Conservation (phyloP, 2,797 vertebrate species). For the Gallinago stenura region DNA sequence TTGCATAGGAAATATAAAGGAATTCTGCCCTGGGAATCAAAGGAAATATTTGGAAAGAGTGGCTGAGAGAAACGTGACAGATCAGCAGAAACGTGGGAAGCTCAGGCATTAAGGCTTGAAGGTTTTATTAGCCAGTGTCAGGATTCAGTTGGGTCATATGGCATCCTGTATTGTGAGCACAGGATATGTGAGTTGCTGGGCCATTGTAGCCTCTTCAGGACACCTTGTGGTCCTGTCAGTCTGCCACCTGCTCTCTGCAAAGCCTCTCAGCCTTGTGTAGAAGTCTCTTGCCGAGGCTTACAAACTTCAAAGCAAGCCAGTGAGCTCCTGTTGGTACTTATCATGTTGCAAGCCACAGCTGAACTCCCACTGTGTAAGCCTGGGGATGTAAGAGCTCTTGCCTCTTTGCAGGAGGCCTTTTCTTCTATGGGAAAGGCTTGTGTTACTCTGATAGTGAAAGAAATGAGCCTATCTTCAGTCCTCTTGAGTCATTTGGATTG, state of each 20-base stretch:
- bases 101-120: neutral
- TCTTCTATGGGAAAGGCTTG: constrained; percentile 34
- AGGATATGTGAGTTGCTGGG: neutral
- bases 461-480: neutral
- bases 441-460: constrained; percentile 57
- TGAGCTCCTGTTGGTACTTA: constrained; percentile 22
- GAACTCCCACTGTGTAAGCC: neutral
- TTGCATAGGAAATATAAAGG: neutral
- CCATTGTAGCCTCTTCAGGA: neutral
- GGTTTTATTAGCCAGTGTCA: neutral
- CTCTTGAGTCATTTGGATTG: neutral
- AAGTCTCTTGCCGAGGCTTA: neutral
- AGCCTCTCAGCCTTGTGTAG: neutral
- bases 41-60: neutral
- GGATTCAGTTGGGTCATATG: neutral
- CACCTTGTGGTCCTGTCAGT: constrained; percentile 1
- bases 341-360: constrained; percentile 53
- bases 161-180: neutral
- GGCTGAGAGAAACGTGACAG: neutral
- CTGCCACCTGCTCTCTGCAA: constrained; percentile 19
- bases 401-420: constrained; percentile 47
- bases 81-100: neutral
- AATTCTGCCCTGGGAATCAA: neutral
- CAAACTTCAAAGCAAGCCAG: constrained; percentile 55
- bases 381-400: constrained; percentile 44